Base-by-base conservation (phyloP, 2,113 vertebrate species). In the Aegypius monachus region DNA sequence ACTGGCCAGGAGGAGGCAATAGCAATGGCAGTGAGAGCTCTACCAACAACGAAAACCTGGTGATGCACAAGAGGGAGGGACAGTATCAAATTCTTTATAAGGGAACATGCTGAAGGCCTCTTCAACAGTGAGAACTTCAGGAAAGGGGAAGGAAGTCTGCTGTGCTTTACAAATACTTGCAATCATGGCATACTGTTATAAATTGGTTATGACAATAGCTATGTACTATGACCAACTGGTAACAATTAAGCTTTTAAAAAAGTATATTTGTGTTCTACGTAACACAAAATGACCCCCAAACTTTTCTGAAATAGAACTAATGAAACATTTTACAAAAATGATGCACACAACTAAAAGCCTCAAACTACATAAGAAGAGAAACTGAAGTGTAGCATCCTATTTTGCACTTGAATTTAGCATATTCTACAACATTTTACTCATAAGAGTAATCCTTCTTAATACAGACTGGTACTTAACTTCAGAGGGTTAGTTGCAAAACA, bases 211-310 rank as follows among this genome's bases (percentile, higher is more conserved):
- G 15, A 36, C 22, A 62, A 77, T 27, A 27, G 4, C 20, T 61
- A 14, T 0, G 0, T n/a, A 31, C 22, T 22, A 12, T 42, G 67
- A 80, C 29, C 3, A 81, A 59, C 0, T 25, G 22, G 19, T 62
- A 73, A 56, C 6, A 38, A 34, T 13, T 26, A 50, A 61, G 10
- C 16, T 62, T 34, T 72, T 47, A 8, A 67, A 84, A 29, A 50
- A 29, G 9, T 18, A 17, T 12, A 7, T 66, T 79, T 74, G 10
- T 45, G 11, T 73, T 70, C n/a, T 43, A 29, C 9, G 4, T 36
- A 73, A 31, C 43, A 63, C 20, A 78, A 53, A 89, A 11, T 6
- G 45, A 63, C 25, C 25, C 26, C 5, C 19, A 58, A 75, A 38
- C 5, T 34, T 19, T 63, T 50, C 32, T 78, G 72, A 81, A 38